Percentiles rank a stretch among this genome's conserved stretches.
phyloP scores from a whole-genome alignment of 2,888 invertebrate genomes.

The Drosophila neonasuta region DNA sequence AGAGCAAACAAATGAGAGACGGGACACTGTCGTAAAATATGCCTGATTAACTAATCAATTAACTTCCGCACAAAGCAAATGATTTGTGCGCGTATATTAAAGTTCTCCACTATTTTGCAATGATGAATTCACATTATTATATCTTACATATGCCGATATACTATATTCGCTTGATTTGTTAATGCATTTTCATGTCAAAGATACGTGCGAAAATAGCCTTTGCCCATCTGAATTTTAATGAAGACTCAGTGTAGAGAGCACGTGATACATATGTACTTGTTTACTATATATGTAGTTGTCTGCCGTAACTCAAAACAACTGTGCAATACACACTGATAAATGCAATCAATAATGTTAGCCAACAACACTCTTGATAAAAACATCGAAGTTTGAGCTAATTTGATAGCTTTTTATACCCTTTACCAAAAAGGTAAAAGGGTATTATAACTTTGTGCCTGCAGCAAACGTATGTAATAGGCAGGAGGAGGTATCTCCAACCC shows the following conservation, averaged over 20 bases:
- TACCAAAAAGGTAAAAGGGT: too few relatives aligned
- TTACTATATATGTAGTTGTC: neutral
- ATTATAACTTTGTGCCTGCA: too few relatives aligned
- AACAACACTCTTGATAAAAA: slow-evolving; percentile 31
- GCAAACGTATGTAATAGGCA: too few relatives aligned
- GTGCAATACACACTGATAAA: slow-evolving; percentile 33
- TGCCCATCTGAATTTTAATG: slow-evolving; percentile 26
- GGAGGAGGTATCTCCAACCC: too few relatives aligned
- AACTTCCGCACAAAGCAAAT: slow-evolving; percentile 5
- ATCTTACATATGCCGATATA: neutral
- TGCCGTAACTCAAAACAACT: slow-evolving; percentile 14
- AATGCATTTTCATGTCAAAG: slow-evolving; percentile 4
- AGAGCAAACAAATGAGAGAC: slow-evolving; percentile 15
- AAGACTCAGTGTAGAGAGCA: slow-evolving; percentile 21
- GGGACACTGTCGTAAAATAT: neutral
- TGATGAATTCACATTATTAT: neutral
- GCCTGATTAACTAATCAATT: slow-evolving; percentile 8
- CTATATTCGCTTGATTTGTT: neutral
- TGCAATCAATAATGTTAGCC: slow-evolving; percentile 7
- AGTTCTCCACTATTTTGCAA: neutral
- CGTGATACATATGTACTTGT: slow-evolving; percentile 25
- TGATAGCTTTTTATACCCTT: slow-evolving; percentile 7
- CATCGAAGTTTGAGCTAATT: slow-evolving; percentile 26
- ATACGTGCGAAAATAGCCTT: slow-evolving; percentile 11
- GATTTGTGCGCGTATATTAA: neutral